Percentiles rank a stretch among this genome's conserved stretches.
Evolutionary conservation across 2,888 invertebrate genomes (phyloP).

Genomic region (Polyommatus icarus): DNA sequence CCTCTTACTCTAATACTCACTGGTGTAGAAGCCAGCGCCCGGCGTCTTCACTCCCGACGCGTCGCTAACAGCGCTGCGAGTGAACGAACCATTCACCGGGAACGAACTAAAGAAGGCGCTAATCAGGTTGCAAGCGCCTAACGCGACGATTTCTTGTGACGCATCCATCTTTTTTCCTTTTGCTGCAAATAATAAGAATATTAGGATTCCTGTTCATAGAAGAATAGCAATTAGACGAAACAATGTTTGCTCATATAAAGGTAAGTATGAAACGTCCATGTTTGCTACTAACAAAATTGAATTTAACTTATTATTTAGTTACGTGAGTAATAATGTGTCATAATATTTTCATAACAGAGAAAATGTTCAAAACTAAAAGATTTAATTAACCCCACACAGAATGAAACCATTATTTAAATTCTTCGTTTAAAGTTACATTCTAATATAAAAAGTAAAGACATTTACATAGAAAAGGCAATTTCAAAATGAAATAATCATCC

Average conservation of each 20-base stretch:
- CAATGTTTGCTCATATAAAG: too few species aligned
- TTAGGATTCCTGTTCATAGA: too few species aligned
- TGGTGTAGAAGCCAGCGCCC: conserved; percentile 86
- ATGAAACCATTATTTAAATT: neutral
- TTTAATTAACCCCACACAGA: neutral
- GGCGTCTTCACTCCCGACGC: conserved; percentile 89
- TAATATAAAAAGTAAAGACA: neutral
- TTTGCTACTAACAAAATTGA: too few species aligned
- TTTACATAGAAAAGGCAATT: neutral
- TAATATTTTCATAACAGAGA: neutral
- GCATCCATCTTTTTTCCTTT: conserved; percentile 86
- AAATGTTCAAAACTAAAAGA: neutral
- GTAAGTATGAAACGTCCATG: too few species aligned
- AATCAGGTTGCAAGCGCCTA: conserved; percentile 87
- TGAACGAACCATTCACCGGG: conserved; percentile 88
- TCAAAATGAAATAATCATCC: neutral
- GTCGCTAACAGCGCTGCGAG: conserved; percentile 89
- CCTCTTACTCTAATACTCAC: conserved; percentile 56
- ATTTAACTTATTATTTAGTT: too few species aligned
- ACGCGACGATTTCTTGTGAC: conserved; percentile 89
- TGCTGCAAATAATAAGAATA: conserved; percentile 67
- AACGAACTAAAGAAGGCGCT: conserved; percentile 89
- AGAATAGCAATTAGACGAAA: too few species aligned
- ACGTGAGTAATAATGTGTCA: too few species aligned
- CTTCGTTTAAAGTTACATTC: neutral